Base-by-base conservation (phyloP, 1,140 invertebrate species). In the Aphaenogaster rudis region DNA sequence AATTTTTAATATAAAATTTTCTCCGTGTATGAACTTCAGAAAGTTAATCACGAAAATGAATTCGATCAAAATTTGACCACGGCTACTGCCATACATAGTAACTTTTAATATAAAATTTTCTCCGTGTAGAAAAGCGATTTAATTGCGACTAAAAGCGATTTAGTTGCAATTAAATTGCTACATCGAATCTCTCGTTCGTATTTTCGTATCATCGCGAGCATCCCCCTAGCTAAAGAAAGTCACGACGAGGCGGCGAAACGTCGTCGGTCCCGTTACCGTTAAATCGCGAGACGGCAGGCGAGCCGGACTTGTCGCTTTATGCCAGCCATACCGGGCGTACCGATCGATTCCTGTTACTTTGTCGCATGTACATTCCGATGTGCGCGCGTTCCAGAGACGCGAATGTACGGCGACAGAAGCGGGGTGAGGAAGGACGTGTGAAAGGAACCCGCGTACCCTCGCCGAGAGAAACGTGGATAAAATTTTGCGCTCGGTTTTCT, bases 291-390 rank as follows among this genome's bases (percentile, higher is more conserved):
- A 52, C n/a, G 48, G 15, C 36, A 39, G 61, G 21, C 48, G 61
- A 52, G 13, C 28, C 13, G 42, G 57, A 76, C 69, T 28, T 74
- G 69, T 63, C 80, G 80, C 15, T 84, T 84, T 84, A 74, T 61
- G 33, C 42, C 28, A 72, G 45, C 54, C 54, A 61, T 63, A 76
- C 63, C 61, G 61, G 33, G 61, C 61, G 77, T 66, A 79, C 67
- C 69, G 80, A 84, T 84, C 80, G 71, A 84, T 84, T 76, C 80
- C 80, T 63, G 69, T 74, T 76, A 84, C 69, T 84, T 76, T 84
- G 80, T 74, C 57, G 57, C 74, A 76, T 48, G 63, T 42, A 45
- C 80, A 84, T 84, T 84, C 69, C 69, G 17, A 45, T 28, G 28
- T 39, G 67, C 13, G 54, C 8, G 54, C 69, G 33, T 84, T 50